These are phyloP conservation scores for Crax fasciolata DNA, from an alignment of 2,797 vertebrate species.

Conservation along the genomic window DNA sequence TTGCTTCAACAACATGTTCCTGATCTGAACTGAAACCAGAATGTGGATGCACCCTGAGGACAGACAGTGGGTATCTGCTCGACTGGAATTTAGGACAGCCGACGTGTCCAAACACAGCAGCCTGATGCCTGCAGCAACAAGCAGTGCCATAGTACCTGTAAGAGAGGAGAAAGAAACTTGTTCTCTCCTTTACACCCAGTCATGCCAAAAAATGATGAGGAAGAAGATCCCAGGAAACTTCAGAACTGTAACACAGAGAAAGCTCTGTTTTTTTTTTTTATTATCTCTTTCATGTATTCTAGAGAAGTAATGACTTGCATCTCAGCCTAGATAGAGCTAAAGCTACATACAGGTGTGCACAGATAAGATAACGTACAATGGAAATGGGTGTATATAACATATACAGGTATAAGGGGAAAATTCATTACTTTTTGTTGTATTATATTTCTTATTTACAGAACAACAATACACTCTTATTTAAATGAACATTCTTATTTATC, in stretches of 20 bases:
- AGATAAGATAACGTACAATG: background rate
- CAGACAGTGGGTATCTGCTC: background rate
- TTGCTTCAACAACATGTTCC: background rate
- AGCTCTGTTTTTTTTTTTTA: background rate
- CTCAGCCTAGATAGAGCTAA: background rate
- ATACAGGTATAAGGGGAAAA: background rate
- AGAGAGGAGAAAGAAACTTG: background rate
- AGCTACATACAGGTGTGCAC: background rate
- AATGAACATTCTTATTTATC: conserved; percentile 1
- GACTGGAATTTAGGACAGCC: background rate
- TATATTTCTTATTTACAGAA: background rate
- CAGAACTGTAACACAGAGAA: background rate
- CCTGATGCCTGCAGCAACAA: background rate
- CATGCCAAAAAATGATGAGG: background rate
- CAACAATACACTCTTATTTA: background rate
- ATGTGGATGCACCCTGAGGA: background rate
- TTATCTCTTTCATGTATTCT: background rate
- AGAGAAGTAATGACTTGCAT: background rate
- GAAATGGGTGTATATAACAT: background rate
- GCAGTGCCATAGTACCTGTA: background rate
- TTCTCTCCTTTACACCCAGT: background rate
- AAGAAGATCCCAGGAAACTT: background rate
- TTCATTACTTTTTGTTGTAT: background rate
- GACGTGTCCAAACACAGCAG: background rate
- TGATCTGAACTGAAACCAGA: background rate